phyloP scores from a whole-genome alignment of 2,888 invertebrate genomes.

The Bugula neritina region DNA sequence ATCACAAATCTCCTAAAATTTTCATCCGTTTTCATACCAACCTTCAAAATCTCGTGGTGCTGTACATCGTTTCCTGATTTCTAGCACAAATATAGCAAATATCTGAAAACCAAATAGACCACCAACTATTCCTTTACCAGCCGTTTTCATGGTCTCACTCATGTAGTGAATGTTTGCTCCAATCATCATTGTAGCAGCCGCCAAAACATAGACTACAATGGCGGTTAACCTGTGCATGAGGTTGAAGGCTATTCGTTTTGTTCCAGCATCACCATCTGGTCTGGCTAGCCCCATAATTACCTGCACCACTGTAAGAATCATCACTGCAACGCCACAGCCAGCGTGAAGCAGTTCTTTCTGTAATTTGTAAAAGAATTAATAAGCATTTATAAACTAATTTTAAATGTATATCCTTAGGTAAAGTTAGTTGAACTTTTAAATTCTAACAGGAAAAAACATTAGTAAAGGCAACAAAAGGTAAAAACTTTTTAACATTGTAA shows the following conservation, averaged over 20 bases:
- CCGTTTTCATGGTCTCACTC: neutral
- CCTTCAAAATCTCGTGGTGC: neutral
- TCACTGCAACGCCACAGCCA: conserved; percentile 13
- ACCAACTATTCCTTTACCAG: neutral
- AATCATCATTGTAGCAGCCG: conserved; percentile 20
- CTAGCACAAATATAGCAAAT: neutral
- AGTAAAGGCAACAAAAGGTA: no score
- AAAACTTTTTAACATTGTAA: no score
- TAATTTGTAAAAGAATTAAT: no score
- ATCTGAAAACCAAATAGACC: neutral
- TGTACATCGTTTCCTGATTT: neutral
- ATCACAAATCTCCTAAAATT: no score
- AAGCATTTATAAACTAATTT: no score
- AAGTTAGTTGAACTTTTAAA: no score
- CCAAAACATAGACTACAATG: neutral
- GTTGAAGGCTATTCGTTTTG: conserved; percentile 1
- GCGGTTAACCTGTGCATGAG: conserved; percentile 2
- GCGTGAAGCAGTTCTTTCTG: conserved; percentile 9
- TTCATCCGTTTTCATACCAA: no score
- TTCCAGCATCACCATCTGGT: neutral
- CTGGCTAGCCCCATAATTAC: neutral
- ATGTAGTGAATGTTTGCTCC: conserved; percentile 19
- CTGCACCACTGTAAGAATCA: neutral
- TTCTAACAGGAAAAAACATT: no score
- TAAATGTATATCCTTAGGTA: no score